Base-by-base conservation (phyloP, 2,113 vertebrate genomes). In the Anoplopoma fimbria region DNA sequence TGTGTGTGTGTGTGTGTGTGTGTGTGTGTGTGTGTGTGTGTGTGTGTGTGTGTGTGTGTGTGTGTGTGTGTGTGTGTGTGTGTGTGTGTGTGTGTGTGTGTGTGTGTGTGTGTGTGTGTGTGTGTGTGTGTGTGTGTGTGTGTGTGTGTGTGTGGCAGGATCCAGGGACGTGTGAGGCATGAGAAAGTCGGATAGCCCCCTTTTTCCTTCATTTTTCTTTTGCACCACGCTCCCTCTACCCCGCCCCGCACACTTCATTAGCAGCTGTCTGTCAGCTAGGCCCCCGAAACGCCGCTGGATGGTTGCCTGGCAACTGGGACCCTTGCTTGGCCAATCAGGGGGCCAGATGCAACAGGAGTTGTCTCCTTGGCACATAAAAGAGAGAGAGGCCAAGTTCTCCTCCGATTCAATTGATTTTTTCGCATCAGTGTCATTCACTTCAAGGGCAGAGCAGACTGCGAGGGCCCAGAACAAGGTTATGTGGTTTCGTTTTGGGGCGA, bases 291-390 rank as follows among this genome's bases (percentile, higher is more conserved):
- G 81, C 92, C 79, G 62, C 91, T 93, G 94, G 88, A 91, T 75
- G 87, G 95, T 95, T 95, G 95, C 95, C 87, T 93, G 90, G 95
- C 94, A 96, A 96, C 95, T 91, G 91, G 89, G 90, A 89, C 91
- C 91, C 88, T n/a, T 83, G 82, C 87, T 83, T 51, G 84, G 82
- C 93, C 93, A 93, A 94, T 94, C 88, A n/a, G 79, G 85, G 55
- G 81, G 47, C 77, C 47, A 47, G 89, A 91, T 92, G 94, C 92
- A 95, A 93, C 93, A 94, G 88, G 90, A 94, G 90, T 86, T 89
- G 69, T 85, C 81, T 89, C 85, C 91, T 85, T 81, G 86, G 88
- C 86, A 91, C 85, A 90, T 87, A 77, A 91, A 88, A 88, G 70
- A 87, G 78, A 77, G 62, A 14, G 76, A 81, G 70, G 63, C 63